These are phyloP conservation scores for Margarornis squamiger DNA, from an alignment of 2,797 vertebrate genomes.

Conservation along the genomic window DNA sequence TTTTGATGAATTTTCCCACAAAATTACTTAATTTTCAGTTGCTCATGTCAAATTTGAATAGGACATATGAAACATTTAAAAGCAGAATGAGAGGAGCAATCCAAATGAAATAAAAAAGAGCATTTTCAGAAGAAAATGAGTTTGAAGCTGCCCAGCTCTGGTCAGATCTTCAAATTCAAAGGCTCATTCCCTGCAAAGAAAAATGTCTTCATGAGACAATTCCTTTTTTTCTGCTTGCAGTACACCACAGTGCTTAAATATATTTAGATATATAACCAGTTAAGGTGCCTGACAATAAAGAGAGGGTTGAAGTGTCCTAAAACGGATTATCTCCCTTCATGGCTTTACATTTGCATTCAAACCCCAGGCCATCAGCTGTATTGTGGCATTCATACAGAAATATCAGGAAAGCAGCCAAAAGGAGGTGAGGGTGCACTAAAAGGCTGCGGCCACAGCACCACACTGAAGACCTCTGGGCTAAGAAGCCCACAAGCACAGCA, in stretches of 20 bases:
- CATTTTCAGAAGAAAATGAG: accelerated
- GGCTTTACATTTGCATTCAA: neutral
- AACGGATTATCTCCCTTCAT: neutral
- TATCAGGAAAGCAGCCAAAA: neutral
- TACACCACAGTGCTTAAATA: neutral
- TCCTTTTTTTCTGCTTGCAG: neutral
- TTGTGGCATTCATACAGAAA: neutral
- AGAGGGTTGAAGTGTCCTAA: neutral
- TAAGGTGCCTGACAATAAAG: neutral
- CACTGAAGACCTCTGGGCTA: neutral
- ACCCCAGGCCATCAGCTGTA: neutral
- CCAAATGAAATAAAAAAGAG: neutral
- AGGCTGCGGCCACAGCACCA: neutral
- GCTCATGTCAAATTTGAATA: neutral
- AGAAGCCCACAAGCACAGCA: neutral
- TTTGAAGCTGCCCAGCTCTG: neutral
- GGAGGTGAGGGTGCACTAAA: neutral
- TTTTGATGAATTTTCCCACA: neutral
- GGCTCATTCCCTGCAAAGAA: neutral
- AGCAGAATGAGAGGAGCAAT: neutral
- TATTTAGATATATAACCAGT: neutral
- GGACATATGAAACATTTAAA: neutral
- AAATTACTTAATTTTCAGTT: neutral
- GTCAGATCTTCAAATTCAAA: neutral
- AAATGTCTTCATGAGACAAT: neutral